Base-by-base conservation (phyloP, 2,888 invertebrate genomes). In the Drosophila seclusa region DNA sequence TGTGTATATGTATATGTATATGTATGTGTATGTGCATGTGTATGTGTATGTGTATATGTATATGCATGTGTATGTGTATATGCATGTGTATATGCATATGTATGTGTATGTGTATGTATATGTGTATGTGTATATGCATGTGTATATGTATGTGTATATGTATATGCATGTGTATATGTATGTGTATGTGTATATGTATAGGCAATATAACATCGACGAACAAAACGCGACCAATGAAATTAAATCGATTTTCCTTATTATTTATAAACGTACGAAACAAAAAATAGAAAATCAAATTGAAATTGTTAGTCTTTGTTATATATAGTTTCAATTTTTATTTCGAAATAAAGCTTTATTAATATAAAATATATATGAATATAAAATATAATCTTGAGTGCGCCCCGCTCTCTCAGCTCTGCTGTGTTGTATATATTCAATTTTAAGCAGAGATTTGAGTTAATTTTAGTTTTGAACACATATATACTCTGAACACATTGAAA, bases 181-280 rank as follows among this genome's bases (percentile, higher is more conserved):
- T 4, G 2, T 38, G 8, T 4, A 38, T n/a, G 0, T n/a, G 40
- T 31, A 10, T 31, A 0, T 31, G 31, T 58, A 58, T 68, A 61
- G 57, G 40, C 60, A 55, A 61, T 32, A 48, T 57, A 49, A 38
- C 57, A 60, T 45, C 52, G 63, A 24, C 61, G 45, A 53, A 58
- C 59, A 42, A 31, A 53, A 74, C 48, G 57, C 55, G 27, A 48
- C 52, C 63, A 73, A 69, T 58, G 66, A 62, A 84, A 76, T 84
- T 87, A 85, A 84, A 84, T 84, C 84, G 88, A 84, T 84, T 83
- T 83, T 74, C 69, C 71, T 83, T 85, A 87, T 85, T 84, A 88
- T 88, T 83, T 84, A 87, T 87, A 83, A 83, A 87, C 76, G 72
- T 61, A 67, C 82, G 59, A 29, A 59, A 57, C 31, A 65, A 53